Evolutionary conservation across 2,113 vertebrate genomes (phyloP).

Genomic region (Salvelinus sp.): DNA sequence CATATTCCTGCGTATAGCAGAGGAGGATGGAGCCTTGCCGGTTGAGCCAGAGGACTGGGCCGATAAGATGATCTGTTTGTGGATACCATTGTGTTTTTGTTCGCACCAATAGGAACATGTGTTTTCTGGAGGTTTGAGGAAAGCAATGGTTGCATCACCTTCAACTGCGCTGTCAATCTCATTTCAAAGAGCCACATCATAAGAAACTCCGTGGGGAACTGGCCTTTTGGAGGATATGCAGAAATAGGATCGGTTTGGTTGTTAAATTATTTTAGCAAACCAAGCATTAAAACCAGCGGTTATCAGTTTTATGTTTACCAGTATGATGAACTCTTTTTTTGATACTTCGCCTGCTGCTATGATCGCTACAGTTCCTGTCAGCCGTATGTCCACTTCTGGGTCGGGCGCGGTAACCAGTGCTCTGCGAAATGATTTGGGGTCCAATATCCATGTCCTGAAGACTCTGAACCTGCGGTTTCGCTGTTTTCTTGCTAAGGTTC

Average conservation of each 20-base stretch:
- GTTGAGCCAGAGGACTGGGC: constrained; percentile 63
- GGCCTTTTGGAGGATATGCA: constrained; percentile 41
- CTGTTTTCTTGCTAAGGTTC: constrained; percentile 88
- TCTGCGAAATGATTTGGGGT: constrained; percentile 87
- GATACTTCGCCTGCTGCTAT: constrained; percentile 61
- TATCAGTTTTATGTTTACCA: constrained; percentile 25
- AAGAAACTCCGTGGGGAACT: constrained; percentile 37
- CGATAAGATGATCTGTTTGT: constrained; percentile 44
- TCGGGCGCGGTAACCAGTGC: constrained; percentile 75
- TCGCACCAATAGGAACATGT: not conserved
- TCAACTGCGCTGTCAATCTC: constrained; percentile 52
- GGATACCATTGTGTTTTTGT: constrained; percentile 34
- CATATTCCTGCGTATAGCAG: not conserved
- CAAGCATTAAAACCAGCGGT: constrained; percentile 20
- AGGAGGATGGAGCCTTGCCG: constrained; percentile 48
- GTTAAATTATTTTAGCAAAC: constrained; percentile 10
- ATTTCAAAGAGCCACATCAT: constrained; percentile 55
- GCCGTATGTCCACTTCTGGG: constrained; percentile 41
- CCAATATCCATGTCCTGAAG: constrained; percentile 89
- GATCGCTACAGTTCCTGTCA: constrained; percentile 47
- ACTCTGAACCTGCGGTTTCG: constrained; percentile 89
- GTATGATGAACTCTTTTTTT: constrained; percentile 84
- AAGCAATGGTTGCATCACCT: constrained; percentile 56
- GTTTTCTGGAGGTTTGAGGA: not conserved
- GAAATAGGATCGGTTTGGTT: constrained; percentile 26